These are phyloP conservation scores for Eupithecia exiguata DNA, from an alignment of 2,888 invertebrate genomes.

Conservation along the genomic window DNA sequence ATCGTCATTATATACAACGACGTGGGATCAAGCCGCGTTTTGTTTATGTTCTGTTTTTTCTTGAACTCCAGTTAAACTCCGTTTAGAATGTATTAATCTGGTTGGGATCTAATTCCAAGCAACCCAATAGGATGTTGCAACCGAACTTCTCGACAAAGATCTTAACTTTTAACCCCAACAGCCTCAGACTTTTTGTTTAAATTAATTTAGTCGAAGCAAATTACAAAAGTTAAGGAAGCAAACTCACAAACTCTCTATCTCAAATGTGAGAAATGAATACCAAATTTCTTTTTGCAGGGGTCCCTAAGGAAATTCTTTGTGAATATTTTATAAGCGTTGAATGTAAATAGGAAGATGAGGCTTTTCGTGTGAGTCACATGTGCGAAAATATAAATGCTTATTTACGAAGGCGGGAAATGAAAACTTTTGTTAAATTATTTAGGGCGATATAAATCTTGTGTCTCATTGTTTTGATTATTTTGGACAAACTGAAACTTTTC, in stretches of 20 bases:
- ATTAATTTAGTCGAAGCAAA: slow-evolving; percentile 42
- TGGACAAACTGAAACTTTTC: background rate
- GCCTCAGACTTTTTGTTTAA: slow-evolving; percentile 39
- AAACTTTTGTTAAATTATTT: slow-evolving; percentile 14
- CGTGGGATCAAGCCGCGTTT: background rate
- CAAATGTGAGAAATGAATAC: slow-evolving; percentile 52
- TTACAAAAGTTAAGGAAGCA: slow-evolving; percentile 40
- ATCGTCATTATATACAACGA: background rate
- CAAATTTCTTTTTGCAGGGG: slow-evolving; percentile 47
- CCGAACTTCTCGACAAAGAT: slow-evolving; percentile 24
- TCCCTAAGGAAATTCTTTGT: slow-evolving; percentile 48
- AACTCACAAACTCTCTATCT: slow-evolving; percentile 37
- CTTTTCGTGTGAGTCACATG: slow-evolving; percentile 31
- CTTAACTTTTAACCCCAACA: slow-evolving; percentile 25
- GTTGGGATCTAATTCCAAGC: background rate
- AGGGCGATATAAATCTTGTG: slow-evolving; percentile 2
- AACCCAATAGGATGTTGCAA: slow-evolving; percentile 18
- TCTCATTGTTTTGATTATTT: slow-evolving; percentile 3
- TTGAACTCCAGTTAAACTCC: background rate
- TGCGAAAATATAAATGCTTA: slow-evolving; percentile 30
- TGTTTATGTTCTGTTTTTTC: background rate
- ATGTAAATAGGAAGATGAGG: slow-evolving; percentile 42
- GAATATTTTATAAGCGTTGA: slow-evolving; percentile 51
- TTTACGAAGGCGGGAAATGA: slow-evolving; percentile 25
- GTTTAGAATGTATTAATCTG: background rate